phyloP scores from a whole-genome alignment of 1,140 invertebrate species.

The Pseudachorutes palmiensis region DNA sequence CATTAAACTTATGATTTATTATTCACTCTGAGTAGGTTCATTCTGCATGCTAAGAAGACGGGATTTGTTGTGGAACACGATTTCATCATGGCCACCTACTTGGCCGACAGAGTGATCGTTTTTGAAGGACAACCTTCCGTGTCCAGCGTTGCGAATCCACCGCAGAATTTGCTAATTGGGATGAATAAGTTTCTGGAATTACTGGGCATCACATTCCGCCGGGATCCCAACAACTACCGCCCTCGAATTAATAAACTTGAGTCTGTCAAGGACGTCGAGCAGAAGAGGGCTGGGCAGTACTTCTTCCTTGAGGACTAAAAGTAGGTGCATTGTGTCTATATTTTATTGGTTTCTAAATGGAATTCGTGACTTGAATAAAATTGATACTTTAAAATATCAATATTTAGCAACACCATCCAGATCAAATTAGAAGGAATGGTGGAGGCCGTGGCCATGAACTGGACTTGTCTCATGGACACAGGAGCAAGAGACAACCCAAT shows the following conservation, averaged over 20 bases:
- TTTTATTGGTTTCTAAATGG: no score
- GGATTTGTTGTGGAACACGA: conserved; percentile 99
- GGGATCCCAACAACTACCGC: conserved; percentile 97
- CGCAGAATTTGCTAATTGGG: conserved; percentile 88
- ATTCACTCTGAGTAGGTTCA: conserved; percentile 69
- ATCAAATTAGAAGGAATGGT: no score
- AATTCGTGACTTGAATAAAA: no score
- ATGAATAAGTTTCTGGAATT: conserved; percentile 97
- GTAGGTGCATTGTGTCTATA: no score
- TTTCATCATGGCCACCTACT: conserved; percentile 99
- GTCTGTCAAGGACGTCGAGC: conserved; percentile 96
- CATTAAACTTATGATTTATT: conserved; percentile 19
- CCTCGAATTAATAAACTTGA: conserved; percentile 95
- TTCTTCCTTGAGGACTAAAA: conserved; percentile 98
- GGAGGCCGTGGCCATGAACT: no score
- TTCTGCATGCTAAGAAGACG: conserved; percentile 97
- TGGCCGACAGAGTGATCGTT: conserved; percentile 97
- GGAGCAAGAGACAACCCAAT: no score
- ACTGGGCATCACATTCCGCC: conserved; percentile 94
- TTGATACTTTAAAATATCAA: no score
- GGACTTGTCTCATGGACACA: no score
- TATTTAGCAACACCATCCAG: no score
- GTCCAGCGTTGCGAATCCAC: conserved; percentile 76
- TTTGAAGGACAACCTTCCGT: conserved; percentile 92
- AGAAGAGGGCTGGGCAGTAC: conserved; percentile 93